phyloP scores from a whole-genome alignment of 1,140 invertebrate genomes.

The Pseudobourletiella spinata region DNA sequence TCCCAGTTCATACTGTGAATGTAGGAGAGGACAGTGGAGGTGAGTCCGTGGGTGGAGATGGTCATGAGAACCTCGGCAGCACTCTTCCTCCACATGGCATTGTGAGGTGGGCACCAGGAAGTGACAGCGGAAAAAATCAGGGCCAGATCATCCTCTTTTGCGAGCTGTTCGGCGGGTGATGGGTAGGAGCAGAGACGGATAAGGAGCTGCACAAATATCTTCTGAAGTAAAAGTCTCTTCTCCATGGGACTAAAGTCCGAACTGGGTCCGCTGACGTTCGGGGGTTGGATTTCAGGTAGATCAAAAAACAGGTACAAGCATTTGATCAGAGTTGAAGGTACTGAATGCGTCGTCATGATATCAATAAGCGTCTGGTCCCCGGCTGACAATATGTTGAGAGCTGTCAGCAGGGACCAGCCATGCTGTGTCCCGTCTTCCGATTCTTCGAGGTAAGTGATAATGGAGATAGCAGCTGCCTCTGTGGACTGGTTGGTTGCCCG shows the following conservation, averaged over 20 bases:
- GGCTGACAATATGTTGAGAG: constrained; percentile 79
- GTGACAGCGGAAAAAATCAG: constrained; percentile 94
- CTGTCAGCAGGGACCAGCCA: constrained; percentile 91
- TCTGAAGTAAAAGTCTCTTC: constrained; percentile 82
- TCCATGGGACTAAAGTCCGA: constrained; percentile 86
- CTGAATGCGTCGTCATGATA: constrained; percentile 88
- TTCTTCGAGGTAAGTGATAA: constrained; percentile 87
- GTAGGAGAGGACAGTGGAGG: constrained; percentile 84
- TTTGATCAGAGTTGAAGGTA: constrained; percentile 96
- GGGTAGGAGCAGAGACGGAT: constrained; percentile 84
- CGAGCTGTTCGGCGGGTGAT: constrained; percentile 89
- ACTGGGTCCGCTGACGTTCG: constrained; percentile 47
- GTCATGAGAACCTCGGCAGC: constrained; percentile 94
- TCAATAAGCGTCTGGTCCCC: constrained; percentile 68
- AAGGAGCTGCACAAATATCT: constrained; percentile 92
- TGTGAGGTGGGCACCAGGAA: constrained; percentile 82
- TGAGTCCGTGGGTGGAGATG: constrained; percentile 84
- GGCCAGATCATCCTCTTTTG: constrained; percentile 89
- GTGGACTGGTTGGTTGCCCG: constrained; percentile 92
- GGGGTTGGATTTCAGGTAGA: constrained; percentile 64
- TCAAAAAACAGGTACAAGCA: constrained; percentile 99
- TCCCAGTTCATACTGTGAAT: constrained; percentile 97
- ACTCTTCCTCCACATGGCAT: constrained; percentile 92
- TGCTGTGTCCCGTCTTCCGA: constrained; percentile 75
- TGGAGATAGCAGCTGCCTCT: constrained; percentile 87